Percentiles rank a stretch among this genome's conserved stretches.
Conservation (phyloP, 2,888 invertebrate genomes). For the Zygogramma bicolorata region DNA sequence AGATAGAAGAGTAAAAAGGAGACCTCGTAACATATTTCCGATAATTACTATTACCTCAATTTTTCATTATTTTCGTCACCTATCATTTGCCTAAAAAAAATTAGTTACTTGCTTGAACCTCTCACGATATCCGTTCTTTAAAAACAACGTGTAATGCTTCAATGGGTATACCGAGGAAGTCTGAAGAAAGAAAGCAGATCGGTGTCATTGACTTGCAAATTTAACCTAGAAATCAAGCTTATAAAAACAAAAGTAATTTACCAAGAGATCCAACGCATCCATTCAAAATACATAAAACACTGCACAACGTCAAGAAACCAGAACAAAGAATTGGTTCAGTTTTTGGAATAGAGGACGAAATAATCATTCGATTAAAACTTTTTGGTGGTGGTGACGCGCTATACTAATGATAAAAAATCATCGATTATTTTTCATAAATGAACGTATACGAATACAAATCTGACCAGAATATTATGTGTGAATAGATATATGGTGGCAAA, state of each 20-base stretch:
- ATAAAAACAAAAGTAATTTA: slow-evolving; percentile 18
- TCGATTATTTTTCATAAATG: too few relatives aligned
- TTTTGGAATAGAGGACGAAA: background rate
- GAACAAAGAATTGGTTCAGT: slow-evolving; percentile 6
- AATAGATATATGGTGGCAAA: too few relatives aligned
- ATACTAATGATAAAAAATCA: too few relatives aligned
- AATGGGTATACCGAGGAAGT: background rate
- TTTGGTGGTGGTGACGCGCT: too few relatives aligned
- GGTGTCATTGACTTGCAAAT: slow-evolving; percentile 33
- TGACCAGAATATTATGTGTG: too few relatives aligned
- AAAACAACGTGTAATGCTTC: background rate
- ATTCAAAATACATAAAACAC: slow-evolving; percentile 1
- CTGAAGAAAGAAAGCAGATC: slow-evolving; percentile 33
- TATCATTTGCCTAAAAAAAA: background rate
- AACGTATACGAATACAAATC: too few relatives aligned
- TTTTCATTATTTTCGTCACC: background rate
- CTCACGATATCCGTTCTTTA: background rate
- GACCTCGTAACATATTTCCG: too few relatives aligned
- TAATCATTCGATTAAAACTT: background rate
- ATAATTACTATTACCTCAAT: too few relatives aligned
- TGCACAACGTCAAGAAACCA: slow-evolving; percentile 1
- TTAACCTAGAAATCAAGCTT: slow-evolving; percentile 36
- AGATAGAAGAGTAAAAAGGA: too few relatives aligned
- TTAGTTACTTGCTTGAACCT: background rate
- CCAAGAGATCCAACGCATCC: background rate